A percentile compares a stretch with the other conserved stretches of the same genome.
Evolutionary conservation across 2,888 invertebrate species (phyloP).

Genomic region (Eristalis intricaria): DNA sequence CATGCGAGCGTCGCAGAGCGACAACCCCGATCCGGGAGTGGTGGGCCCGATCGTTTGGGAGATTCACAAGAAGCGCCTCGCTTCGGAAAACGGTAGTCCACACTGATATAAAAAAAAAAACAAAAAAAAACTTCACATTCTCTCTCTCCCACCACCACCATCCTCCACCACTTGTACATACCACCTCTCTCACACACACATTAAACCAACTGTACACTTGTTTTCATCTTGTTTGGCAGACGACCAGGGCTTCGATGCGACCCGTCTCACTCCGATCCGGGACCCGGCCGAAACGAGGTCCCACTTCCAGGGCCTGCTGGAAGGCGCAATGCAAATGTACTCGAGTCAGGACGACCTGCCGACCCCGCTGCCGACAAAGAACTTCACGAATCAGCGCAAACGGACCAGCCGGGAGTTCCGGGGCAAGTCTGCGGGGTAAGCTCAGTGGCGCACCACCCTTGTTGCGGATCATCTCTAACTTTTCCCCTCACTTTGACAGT

Average conservation of each 20-base stretch:
- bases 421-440: constrained; percentile 79
- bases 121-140: constrained; percentile 31
- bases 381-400: constrained; percentile 77
- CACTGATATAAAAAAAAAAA: constrained; percentile 69
- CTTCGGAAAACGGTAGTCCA: constrained; percentile 75
- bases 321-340: constrained; percentile 81
- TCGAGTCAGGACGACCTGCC: constrained; percentile 79
- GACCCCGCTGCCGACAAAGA: constrained; percentile 78
- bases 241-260: constrained; percentile 52
- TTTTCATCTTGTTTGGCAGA: constrained; percentile 72
- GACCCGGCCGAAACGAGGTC: constrained; percentile 80
- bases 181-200: constrained; percentile 53
- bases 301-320: constrained; percentile 80
- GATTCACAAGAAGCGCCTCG: constrained; percentile 87
- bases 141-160: constrained; percentile 54
- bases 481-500: background rate
- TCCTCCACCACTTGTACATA: constrained; percentile 60
- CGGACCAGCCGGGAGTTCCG: constrained; percentile 78
- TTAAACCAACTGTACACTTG: constrained; percentile 66
- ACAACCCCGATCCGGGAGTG: constrained; percentile 90
- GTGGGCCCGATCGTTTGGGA: constrained; percentile 93
- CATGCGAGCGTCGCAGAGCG: constrained; percentile 85
- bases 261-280: constrained; percentile 76
- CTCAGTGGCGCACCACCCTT: background rate
- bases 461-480: background rate